Conservation (phyloP, 2,888 invertebrate species). For the Dolichopus griseipennis region DNA sequence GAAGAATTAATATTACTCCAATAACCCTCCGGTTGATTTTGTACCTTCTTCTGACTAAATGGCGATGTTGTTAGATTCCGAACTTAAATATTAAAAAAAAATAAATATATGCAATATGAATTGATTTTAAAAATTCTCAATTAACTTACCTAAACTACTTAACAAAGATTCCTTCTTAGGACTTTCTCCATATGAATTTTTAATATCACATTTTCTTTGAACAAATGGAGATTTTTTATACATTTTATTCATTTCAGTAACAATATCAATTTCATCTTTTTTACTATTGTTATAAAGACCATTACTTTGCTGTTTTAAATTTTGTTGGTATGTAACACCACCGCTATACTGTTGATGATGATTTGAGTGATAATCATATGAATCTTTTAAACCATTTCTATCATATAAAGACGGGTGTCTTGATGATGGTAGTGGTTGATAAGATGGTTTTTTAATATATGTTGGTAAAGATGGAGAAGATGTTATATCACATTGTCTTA, state of each 20-base stretch:
- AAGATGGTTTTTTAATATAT: constrained; percentile 18
- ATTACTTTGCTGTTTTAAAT: constrained; percentile 19
- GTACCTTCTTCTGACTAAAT: constrained; percentile 40
- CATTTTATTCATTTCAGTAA: constrained; percentile 33
- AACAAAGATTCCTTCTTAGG: constrained; percentile 41
- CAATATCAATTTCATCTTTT: constrained; percentile 28
- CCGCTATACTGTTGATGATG: constrained; percentile 25
- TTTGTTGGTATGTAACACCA: constrained; percentile 7
- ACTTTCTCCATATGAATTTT: constrained; percentile 31
- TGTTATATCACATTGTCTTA: constrained; percentile 12
- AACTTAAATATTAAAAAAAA: constrained; percentile 20
- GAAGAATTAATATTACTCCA: constrained; percentile 27
- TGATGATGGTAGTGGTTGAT: constrained; percentile 18
- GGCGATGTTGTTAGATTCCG: constrained; percentile 41
- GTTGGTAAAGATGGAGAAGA: constrained; percentile 20
- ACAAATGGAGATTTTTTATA: constrained; percentile 42
- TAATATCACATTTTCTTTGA: constrained; percentile 32
- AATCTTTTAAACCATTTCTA: constrained; percentile 20
- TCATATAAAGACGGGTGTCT: constrained; percentile 21
- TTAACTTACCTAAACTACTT: constrained; percentile 35
- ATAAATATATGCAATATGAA: constrained; percentile 31
- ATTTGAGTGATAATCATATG: constrained; percentile 24
- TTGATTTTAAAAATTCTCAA: constrained; percentile 30
- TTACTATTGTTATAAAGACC: constrained; percentile 20
- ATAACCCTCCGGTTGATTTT: constrained; percentile 24